Evolutionary conservation across 2,113 vertebrate genomes (phyloP).

Genomic region (Carollia perspicillata): DNA sequence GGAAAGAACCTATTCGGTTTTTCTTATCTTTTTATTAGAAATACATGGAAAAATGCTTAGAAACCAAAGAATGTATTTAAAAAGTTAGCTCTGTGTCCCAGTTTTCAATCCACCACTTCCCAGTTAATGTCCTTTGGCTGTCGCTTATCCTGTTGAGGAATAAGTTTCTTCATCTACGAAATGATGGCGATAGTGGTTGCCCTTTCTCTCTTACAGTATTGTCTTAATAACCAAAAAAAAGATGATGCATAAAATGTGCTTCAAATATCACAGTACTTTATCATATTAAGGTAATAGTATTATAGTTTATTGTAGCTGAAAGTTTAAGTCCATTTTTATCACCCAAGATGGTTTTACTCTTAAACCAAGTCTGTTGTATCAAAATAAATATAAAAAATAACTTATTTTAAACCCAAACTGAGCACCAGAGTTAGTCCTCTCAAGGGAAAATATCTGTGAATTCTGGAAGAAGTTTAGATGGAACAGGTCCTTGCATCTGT

Average conservation of each 20-base stretch:
- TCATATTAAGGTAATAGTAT: slow-evolving; percentile 27
- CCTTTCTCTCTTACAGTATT: background rate
- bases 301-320: slow-evolving; percentile 25
- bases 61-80: background rate
- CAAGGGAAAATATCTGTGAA: background rate
- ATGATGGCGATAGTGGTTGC: background rate
- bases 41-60: slow-evolving; percentile 3
- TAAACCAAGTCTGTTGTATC: background rate
- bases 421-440: background rate
- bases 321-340: slow-evolving; percentile 36
- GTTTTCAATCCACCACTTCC: slow-evolving; percentile 5
- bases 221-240: background rate
- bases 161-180: background rate
- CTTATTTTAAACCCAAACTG: slow-evolving; percentile 29
- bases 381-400: slow-evolving; percentile 26
- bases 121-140: background rate
- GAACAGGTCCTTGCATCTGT: slow-evolving; percentile 35
- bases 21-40: slow-evolving; percentile 30
- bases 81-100: background rate
- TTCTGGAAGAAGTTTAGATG: slow-evolving; percentile 3
- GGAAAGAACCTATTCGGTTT: background rate
- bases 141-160: background rate
- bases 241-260: background rate
- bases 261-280: background rate
- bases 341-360: background rate